These are phyloP conservation scores for Dryobates pubescens DNA, from an alignment of 2,797 vertebrate genomes.

Conservation along the genomic window DNA sequence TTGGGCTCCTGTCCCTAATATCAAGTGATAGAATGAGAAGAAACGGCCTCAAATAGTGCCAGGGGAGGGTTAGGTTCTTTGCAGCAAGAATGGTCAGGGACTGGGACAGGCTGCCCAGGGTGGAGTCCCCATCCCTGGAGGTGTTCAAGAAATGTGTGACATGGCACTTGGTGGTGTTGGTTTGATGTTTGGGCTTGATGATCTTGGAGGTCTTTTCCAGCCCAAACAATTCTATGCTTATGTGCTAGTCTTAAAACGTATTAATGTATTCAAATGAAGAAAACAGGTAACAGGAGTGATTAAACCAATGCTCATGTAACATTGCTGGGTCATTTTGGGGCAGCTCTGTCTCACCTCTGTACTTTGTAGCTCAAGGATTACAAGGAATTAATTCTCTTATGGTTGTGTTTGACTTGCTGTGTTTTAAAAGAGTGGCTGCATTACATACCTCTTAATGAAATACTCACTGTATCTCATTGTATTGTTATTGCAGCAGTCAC, in stretches of 20 bases:
- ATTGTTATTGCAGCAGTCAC: constrained; percentile 84
- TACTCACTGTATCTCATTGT: neutral
- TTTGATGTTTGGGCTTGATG: too few species aligned
- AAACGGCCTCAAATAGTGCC: too few species aligned
- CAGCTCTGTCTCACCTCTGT: neutral
- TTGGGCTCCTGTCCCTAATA: too few species aligned
- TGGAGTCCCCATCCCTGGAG: too few species aligned
- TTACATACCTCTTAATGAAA: neutral
- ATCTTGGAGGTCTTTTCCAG: too few species aligned
- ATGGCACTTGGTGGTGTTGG: too few species aligned
- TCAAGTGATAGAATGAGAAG: too few species aligned
- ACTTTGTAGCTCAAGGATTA: neutral
- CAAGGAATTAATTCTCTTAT: neutral
- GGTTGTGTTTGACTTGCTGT: neutral
- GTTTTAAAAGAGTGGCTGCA: neutral
- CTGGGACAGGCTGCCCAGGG: too few species aligned
- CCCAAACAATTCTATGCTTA: too few species aligned
- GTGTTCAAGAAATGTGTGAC: too few species aligned
- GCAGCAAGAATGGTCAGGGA: too few species aligned
- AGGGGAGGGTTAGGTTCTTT: too few species aligned
- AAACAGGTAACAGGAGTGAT: neutral
- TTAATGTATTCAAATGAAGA: neutral
- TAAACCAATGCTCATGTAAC: neutral
- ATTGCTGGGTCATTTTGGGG: neutral
- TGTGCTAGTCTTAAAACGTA: neutral